phyloP scores from a whole-genome alignment of 30 jellyfish, hydroid and myxozoan species.

The Sanderia malayensis region DNA sequence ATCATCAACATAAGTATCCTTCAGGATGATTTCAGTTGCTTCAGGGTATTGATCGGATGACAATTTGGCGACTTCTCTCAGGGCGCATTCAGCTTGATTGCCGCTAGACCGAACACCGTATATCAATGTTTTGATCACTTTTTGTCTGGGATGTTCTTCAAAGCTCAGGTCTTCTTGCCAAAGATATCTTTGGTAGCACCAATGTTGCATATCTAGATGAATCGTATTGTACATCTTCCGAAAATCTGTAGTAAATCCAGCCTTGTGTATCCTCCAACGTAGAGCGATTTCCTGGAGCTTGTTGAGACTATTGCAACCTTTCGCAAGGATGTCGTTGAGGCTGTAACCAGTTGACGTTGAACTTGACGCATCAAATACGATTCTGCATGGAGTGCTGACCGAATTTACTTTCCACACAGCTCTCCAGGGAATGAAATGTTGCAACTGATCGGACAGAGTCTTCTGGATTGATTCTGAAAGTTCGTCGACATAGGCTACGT shows the following conservation, averaged over 20 bases:
- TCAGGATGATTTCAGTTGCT: not conserved
- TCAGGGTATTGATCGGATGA: not conserved
- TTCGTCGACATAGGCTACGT: not conserved
- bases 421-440: not conserved
- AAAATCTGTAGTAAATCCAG: constrained; percentile 12
- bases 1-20: constrained; percentile 25
- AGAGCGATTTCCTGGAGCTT: constrained; percentile 7
- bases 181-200: constrained; percentile 35
- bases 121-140: constrained; percentile 26
- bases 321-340: not conserved
- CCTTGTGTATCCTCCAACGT: constrained; percentile 26
- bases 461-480: not conserved
- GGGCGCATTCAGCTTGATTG: constrained; percentile 15
- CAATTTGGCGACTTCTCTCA: constrained; percentile 3
- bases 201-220: not conserved
- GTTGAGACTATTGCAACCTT: not conserved
- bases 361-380: constrained; percentile 30
- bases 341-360: not conserved
- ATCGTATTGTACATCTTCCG: constrained; percentile 38
- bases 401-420: not conserved
- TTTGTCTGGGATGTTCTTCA: not conserved
- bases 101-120: constrained; percentile 11
- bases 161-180: constrained; percentile 21
- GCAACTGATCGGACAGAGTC: not conserved
- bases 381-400: not conserved